Evolutionary conservation across 2,113 vertebrate genomes (phyloP), one percentile per base, ranked within the genome.

Genomic region (Struthio camelus): DNA sequence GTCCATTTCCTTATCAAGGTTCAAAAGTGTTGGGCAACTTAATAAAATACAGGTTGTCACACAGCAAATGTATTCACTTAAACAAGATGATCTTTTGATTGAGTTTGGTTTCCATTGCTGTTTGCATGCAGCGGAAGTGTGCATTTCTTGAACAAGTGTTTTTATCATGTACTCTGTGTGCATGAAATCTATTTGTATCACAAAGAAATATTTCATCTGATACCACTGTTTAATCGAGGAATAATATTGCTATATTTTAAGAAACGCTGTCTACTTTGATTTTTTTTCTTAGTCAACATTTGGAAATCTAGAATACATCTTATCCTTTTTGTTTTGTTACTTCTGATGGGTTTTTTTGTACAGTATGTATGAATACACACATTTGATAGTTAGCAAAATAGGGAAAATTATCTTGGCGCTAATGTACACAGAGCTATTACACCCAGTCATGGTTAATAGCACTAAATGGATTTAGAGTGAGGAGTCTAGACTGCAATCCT

Each of bases 381-480:
- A 85, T 91, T 86, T 87, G 70, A 94, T 96, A 96, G 89, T 97
- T 97, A 94, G 66, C 62, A 96, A 97, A 96, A 89, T 90, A 95
- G 93, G 75, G 87, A 87, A 94, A 93, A 96, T 96, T 96, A 95
- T 95, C 64, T 58, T 67, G 38, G 90, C 94, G 94, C 89, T 97
- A 95, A 95, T 96, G 93, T 96, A 96, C 90, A 93, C 85, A 93
- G 92, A 94, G 90, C 94, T 96, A 96, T 95, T 97, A 95, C 82
- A 96, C 90, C 76, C 97, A 97, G 96, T 97, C 94, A 97, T 93
- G 95, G 95, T 96, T 96, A 97, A 97, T 97, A 95, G 91, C 91
- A 96, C 91, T 97, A 97, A 97, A 95, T 96, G 97, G 97, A 97
- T 97, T 97, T 97, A 96, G 93, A 97, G 95, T 95, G 89, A 96